Evolutionary conservation across 2,797 vertebrate species (phyloP).

Genomic region (Lepus oiostolus): DNA sequence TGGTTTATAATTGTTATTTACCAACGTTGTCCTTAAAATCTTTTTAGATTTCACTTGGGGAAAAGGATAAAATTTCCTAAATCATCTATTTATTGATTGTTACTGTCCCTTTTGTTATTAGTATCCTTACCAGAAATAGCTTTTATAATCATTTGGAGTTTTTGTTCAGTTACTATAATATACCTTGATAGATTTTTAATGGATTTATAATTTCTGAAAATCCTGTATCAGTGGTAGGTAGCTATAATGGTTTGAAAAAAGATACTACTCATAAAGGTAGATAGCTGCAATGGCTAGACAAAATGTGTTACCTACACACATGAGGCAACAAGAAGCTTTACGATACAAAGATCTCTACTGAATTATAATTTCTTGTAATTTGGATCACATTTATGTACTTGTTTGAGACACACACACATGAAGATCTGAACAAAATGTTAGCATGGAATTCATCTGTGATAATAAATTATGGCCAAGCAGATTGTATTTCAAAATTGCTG

Average conservation of each 20-base stretch:
- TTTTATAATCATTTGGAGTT: conserved; percentile 66
- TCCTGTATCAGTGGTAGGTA: conserved; percentile 53
- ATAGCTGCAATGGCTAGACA: too few relatives aligned
- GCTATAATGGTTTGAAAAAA: conserved; percentile 75
- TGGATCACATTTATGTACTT: not conserved
- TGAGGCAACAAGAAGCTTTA: not conserved
- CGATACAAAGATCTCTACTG: not conserved
- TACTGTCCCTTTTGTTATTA: conserved; percentile 82
- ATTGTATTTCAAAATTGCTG: not conserved
- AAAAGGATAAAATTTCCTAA: conserved; percentile 73
- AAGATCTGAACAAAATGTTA: not conserved
- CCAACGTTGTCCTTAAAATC: not conserved
- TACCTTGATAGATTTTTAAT: conserved; percentile 79
- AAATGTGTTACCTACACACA: not conserved
- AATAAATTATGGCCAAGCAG: not conserved
- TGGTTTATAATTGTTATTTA: not conserved
- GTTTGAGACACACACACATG: too few relatives aligned
- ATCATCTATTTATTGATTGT: conserved; percentile 79
- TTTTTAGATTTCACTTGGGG: not conserved
- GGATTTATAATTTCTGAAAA: conserved; percentile 78
- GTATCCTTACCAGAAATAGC: conserved; percentile 76
- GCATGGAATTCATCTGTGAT: not conserved
- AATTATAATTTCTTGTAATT: not conserved
- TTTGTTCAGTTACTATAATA: conserved; percentile 82
- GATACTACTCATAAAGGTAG: conserved; percentile 51